A percentile compares a stretch with the other conserved stretches of the same genome.
These are phyloP conservation scores for Spodoptera litura DNA, from an alignment of 1,140 invertebrate species.

Conservation along the genomic window DNA sequence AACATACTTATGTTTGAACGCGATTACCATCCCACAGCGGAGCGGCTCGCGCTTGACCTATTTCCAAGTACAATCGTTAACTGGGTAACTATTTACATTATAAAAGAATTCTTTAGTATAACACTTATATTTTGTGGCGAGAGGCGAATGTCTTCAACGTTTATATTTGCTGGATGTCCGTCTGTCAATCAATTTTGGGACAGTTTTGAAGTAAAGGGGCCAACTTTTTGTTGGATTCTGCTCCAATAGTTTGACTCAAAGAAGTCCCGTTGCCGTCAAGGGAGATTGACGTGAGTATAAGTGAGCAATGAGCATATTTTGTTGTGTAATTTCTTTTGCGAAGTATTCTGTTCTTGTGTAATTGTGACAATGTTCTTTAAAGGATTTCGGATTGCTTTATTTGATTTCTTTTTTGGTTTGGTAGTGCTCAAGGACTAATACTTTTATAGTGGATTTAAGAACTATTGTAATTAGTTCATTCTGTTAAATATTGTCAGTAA, in stretches of 20 bases:
- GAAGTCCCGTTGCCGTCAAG: neutral
- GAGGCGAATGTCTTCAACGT: neutral
- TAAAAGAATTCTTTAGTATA: constrained; percentile 42
- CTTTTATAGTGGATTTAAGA: no score
- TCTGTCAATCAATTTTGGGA: constrained; percentile 30
- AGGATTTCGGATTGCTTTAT: no score
- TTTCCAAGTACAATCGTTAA: constrained; percentile 48
- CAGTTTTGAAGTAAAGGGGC: constrained; percentile 17
- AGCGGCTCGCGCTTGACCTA: constrained; percentile 50
- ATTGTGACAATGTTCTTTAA: neutral
- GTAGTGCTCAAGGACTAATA: no score
- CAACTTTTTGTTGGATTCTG: neutral
- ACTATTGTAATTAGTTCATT: no score
- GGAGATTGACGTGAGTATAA: neutral
- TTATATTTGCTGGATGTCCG: neutral
- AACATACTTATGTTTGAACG: constrained; percentile 33
- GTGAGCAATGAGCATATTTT: neutral
- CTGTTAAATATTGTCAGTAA: no score
- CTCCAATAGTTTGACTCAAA: neutral
- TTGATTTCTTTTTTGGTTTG: no score
- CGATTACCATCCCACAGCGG: constrained; percentile 36
- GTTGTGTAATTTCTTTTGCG: neutral
- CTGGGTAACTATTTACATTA: constrained; percentile 49
- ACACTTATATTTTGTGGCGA: constrained; percentile 26
- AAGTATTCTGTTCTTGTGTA: neutral